Evolutionary conservation across 1,140 invertebrate genomes (phyloP), one percentile per base, ranked within the genome.

Genomic region (Leptestheria dahalacensis): DNA sequence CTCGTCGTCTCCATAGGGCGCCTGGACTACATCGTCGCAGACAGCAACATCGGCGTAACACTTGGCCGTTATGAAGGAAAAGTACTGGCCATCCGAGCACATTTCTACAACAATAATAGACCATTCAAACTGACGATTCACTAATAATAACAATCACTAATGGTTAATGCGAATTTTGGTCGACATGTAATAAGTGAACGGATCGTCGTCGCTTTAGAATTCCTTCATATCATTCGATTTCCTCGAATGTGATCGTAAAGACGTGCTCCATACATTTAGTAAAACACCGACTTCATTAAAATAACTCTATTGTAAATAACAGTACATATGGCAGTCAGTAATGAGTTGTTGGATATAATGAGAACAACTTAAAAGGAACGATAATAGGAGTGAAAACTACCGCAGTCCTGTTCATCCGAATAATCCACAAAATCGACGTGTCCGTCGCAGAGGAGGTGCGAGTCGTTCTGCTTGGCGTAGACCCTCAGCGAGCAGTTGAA

Each of bases 1-100:
- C 75, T 88, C 86, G 68, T 88, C 86, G 68, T 86, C 85, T 18
- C 74, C 74, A 55, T 79, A 74, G 2, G 67, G 65, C 67, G 85
- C 87, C 66, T 87, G 81, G 21, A 68, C 62, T 1, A 63, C 62
- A 3, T 69, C 68, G 65, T 88, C 77, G 67, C 86, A 88, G 12
- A 77, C 76, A 62, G 79, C 74, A 10, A 68, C 66, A 12, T 68
- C 61, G 1, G 77, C 68, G 58, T 86, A 70, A 63, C 84, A 86
- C 2, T 64, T 71, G 66, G 75, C 72, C 66, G 77, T 82, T 59
- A 66, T 66, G 24, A 69, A 68, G 64, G 83, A 86, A 20, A 76
- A 67, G 63, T 76, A 83, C 64, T 79, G 69, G 51, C 75, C 68
- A 21, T 74, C 63, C 0, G 66, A 64, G 64, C 82, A 84, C n/a